A percentile compares a stretch with the other conserved stretches of the same genome.
These are phyloP conservation scores for Micromesistius poutassou DNA, from an alignment of 2,797 vertebrate species.

Conservation along the genomic window DNA sequence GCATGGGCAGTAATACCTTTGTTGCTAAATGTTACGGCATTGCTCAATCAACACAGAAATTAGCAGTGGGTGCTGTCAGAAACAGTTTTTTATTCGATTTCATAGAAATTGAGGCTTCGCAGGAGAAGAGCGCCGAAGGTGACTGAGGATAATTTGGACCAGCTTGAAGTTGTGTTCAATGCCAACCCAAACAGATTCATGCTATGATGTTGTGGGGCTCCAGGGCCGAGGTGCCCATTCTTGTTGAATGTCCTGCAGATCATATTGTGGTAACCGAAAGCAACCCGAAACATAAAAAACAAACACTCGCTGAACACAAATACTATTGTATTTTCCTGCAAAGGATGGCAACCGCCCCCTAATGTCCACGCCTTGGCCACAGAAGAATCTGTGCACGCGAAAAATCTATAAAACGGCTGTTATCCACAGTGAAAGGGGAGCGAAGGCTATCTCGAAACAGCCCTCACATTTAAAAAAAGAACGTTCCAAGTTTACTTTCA, in stretches of 20 bases:
- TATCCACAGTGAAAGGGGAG: not conserved
- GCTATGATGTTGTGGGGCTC: conserved; percentile 15
- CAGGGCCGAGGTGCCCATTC: conserved; percentile 13
- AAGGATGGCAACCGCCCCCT: not conserved
- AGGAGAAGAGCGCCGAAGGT: conserved; percentile 11
- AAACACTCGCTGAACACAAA: not conserved
- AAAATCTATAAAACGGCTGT: not conserved
- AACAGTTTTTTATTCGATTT: not conserved
- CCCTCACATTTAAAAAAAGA: not conserved
- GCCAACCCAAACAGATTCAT: conserved; percentile 29
- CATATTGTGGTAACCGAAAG: conserved; percentile 14
- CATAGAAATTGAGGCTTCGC: not conserved
- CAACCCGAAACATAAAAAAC: not conserved
- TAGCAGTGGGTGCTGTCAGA: not conserved
- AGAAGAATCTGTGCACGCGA: not conserved
- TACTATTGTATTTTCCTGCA: conserved; percentile 2
- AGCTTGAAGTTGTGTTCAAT: conserved; percentile 21
- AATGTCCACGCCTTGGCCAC: not conserved
- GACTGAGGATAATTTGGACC: conserved; percentile 11
- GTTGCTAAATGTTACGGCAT: not conserved
- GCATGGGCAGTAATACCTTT: not conserved
- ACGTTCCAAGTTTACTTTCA: not conserved
- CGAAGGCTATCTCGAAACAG: not conserved
- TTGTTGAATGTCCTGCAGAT: conserved; percentile 8
- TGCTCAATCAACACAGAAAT: not conserved